Conservation (phyloP, 2,113 vertebrate genomes). For the Origma solitaria region DNA sequence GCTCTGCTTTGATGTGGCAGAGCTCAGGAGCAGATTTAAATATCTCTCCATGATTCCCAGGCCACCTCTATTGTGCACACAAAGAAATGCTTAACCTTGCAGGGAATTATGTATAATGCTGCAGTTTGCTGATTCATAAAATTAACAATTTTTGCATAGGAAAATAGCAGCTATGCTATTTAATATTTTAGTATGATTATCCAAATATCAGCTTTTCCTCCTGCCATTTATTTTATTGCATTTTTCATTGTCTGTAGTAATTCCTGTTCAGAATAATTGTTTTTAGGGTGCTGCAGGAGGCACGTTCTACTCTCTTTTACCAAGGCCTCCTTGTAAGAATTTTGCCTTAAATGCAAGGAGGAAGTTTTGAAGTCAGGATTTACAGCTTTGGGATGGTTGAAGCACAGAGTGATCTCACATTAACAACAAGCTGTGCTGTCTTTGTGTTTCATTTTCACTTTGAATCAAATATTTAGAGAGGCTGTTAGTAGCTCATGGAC, state of each 20-base stretch:
- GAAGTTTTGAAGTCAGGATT: not conserved
- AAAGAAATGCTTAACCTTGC: not conserved
- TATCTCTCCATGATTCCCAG: not conserved
- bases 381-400: not conserved
- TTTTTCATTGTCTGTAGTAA: not conserved
- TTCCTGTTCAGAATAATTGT: not conserved
- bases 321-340: not conserved
- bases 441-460: not conserved
- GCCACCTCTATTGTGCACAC: not conserved
- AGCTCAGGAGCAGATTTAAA: not conserved
- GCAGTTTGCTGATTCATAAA: not conserved
- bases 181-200: not conserved
- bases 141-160: not conserved
- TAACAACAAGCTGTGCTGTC: not conserved
- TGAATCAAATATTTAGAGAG: not conserved
- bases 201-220: not conserved
- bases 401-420: accelerated
- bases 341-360: not conserved
- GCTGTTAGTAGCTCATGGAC: not conserved
- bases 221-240: not conserved
- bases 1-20: not conserved
- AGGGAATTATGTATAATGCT: not conserved
- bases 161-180: not conserved
- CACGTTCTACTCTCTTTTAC: not conserved
- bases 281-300: not conserved